Evolutionary conservation across 2,113 vertebrate genomes (phyloP), one percentile per base, ranked within the genome.

Genomic region (Neodon shergylaensis): DNA sequence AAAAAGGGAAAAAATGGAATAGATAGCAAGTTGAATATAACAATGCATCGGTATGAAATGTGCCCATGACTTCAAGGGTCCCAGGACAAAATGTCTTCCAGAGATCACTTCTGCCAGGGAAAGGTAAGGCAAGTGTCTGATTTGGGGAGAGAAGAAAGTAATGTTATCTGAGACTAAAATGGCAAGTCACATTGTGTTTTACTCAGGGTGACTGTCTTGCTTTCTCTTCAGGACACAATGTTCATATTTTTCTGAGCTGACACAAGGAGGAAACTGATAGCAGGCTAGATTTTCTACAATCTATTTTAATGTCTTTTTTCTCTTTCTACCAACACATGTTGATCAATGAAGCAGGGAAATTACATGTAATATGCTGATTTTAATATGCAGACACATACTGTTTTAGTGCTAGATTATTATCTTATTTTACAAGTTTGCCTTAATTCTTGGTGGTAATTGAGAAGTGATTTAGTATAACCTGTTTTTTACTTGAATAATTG

Each of bases 261-360:
- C 42, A 95, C 21, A 93, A 97, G 39, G 74, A 92, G 11, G 13
- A 42, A 95, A 78, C 73, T 97, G 47, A 93, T 61, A 95, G 49
- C 84, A 95, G 47, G 52, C 11, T 83, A 96, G 7, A 81, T 96
- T 97, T 92, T 97, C 31, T 0, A 28, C 66, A 97, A 84, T 13
- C 24, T 77, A 47, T 96, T 96, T 96, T 97, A 96, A 96, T 58
- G 52, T 14, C 21, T 58, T 28, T 90, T 97, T 98, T 91, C 93
- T 54, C 6, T 96, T 49, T 93, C 61, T 65, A 96, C 94, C 72
- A 97, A 78, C 96, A 97, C 95, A 84, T 95, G 44, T 54, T 96
- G 79, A 72, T 54, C 91, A 98, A 87, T 87, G 95, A 98, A 97
- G 91, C 94, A 97, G 21, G 97, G 94, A 96, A 97, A 96, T 95